phyloP scores from a whole-genome alignment of 1,140 invertebrate genomes.

The Stegodyphus dumicola region DNA sequence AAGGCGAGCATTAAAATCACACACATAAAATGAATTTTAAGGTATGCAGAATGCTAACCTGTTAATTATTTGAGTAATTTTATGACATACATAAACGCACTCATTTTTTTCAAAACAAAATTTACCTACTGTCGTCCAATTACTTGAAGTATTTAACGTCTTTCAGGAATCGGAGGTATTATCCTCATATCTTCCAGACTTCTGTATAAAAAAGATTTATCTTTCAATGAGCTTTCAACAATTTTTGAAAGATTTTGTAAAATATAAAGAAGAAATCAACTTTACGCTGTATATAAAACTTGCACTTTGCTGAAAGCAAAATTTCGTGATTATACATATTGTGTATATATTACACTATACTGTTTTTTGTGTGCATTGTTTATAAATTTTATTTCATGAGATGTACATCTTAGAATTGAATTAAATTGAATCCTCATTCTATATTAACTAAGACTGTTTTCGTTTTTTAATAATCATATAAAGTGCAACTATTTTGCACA shows the following conservation, averaged over 20 bases:
- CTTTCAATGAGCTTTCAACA: constrained; percentile 51
- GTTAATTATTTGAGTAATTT: background rate
- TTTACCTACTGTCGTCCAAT: constrained; percentile 38
- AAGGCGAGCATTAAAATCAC: too few species aligned
- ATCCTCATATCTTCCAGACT: constrained; percentile 51
- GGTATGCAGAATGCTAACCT: background rate
- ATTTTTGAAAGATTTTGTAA: constrained; percentile 43
- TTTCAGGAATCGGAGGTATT: constrained; percentile 42
- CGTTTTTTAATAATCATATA: too few species aligned
- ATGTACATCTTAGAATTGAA: too few species aligned
- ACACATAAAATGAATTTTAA: background rate
- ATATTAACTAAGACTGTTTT: too few species aligned
- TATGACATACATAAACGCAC: background rate
- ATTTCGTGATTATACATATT: too few species aligned
- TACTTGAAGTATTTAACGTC: constrained; percentile 45
- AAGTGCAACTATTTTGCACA: too few species aligned
- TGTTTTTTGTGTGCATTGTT: too few species aligned
- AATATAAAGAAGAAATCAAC: background rate
- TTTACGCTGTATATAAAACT: too few species aligned
- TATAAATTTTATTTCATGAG: too few species aligned
- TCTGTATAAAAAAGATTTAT: constrained; percentile 28
- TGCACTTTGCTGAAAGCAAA: too few species aligned
- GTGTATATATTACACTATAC: too few species aligned
- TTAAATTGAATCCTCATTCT: too few species aligned
- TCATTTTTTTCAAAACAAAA: background rate